These are phyloP conservation scores for Corythaixoides concolor DNA, from an alignment of 2,113 vertebrate genomes.

Conservation along the genomic window DNA sequence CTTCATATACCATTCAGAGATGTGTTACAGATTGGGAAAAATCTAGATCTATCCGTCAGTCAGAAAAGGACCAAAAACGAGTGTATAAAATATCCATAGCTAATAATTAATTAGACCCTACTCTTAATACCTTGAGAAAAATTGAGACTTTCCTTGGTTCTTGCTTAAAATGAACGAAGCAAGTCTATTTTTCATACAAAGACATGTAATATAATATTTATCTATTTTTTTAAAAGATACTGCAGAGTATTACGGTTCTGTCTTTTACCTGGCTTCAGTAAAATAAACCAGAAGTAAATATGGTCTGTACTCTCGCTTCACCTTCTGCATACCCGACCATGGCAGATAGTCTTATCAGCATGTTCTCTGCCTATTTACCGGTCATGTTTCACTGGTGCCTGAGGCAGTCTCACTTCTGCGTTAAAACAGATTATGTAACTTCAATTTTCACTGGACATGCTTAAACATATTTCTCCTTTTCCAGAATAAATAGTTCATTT, in stretches of 20 bases:
- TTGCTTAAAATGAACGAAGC: neutral
- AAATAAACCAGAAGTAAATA: neutral
- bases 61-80: neutral
- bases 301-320: neutral
- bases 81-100: neutral
- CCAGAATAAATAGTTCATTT: neutral
- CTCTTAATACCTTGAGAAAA: neutral
- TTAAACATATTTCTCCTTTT: neutral
- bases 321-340: neutral
- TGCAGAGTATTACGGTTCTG: neutral
- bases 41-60: neutral
- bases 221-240: neutral
- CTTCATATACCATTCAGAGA: neutral
- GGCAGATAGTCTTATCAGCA: neutral
- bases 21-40: neutral
- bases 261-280: neutral
- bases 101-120: neutral
- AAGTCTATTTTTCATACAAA: neutral
- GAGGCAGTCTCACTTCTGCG: neutral
- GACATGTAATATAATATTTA: accelerated
- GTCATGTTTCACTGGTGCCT: neutral
- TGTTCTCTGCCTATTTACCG: neutral
- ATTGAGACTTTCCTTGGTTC: neutral
- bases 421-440: neutral
- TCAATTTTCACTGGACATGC: conserved; percentile 12